These are phyloP conservation scores for Zoanthus gigantus DNA, from an alignment of 92 coral and sea anemone species.

Conservation along the genomic window DNA sequence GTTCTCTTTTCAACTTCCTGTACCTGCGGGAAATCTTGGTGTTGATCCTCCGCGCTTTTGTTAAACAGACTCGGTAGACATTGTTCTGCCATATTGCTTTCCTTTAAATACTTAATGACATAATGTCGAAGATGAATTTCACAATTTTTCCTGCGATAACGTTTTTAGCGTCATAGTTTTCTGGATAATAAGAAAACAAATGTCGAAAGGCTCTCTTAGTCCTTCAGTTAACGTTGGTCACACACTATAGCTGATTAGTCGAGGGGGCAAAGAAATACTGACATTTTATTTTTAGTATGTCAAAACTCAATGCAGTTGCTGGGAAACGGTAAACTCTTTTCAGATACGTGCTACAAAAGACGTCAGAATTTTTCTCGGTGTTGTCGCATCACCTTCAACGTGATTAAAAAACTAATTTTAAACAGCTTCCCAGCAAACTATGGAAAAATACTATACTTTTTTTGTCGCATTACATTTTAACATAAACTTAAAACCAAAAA, in stretches of 20 bases:
- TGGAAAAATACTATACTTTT: too few species aligned
- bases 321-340: not conserved
- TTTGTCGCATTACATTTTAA: too few species aligned
- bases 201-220: not conserved
- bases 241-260: not conserved
- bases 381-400: too few species aligned
- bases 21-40: not conserved
- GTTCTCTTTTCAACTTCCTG: not conserved
- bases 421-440: too few species aligned
- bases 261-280: not conserved
- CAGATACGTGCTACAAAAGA: not conserved
- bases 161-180: not conserved
- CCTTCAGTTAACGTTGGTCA: not conserved
- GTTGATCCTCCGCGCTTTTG: not conserved
- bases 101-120: not conserved
- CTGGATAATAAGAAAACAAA: not conserved
- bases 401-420: too few species aligned
- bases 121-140: not conserved
- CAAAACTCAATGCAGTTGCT: not conserved
- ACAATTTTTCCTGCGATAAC: not conserved
- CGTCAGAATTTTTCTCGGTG: too few species aligned
- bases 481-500: too few species aligned
- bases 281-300: not conserved
- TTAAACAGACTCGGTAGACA: not conserved
- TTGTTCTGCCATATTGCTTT: constrained; percentile 18